Conservation (phyloP, 2,888 invertebrate species). For the Cantharis rustica region DNA sequence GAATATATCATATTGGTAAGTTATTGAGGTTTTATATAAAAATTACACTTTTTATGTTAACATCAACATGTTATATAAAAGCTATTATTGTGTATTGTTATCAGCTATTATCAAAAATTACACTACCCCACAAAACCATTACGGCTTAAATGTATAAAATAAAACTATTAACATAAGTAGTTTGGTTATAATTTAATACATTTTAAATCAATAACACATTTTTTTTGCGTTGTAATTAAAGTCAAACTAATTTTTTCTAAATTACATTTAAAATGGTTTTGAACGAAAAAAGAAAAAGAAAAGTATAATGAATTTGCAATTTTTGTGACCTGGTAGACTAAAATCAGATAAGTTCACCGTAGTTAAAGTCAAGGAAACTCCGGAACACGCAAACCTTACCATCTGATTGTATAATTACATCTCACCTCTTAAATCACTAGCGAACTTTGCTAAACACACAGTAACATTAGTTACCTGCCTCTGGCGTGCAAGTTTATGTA, state of each 20-base stretch:
- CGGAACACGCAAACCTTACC: slow-evolving; percentile 42
- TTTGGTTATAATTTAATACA: neutral
- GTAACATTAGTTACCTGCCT: slow-evolving; percentile 31
- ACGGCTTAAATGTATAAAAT: slow-evolving; percentile 2
- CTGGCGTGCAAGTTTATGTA: slow-evolving; percentile 30
- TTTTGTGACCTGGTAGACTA: slow-evolving; percentile 35
- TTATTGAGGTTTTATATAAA: slow-evolving; percentile 1
- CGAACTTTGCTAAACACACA: slow-evolving; percentile 38
- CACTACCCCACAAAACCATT: neutral
- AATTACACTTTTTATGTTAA: neutral
- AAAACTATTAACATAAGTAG: slow-evolving; percentile 3
- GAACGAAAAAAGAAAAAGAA: slow-evolving; percentile 6
- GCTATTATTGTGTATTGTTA: neutral
- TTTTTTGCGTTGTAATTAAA: neutral
- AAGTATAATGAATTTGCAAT: slow-evolving; percentile 29
- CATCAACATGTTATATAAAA: slow-evolving; percentile 3
- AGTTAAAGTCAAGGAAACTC: slow-evolving; percentile 38
- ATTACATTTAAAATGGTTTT: neutral
- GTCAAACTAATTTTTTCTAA: neutral
- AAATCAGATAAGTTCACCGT: slow-evolving; percentile 41
- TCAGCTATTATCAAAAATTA: slow-evolving; percentile 2
- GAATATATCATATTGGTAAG: neutral
- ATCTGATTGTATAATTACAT: slow-evolving; percentile 46
- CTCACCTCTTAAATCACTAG: slow-evolving; percentile 42
- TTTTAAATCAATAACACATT: neutral